These are phyloP conservation scores for Cinclus cinclus DNA, from an alignment of 2,113 vertebrate species.

Conservation along the genomic window DNA sequence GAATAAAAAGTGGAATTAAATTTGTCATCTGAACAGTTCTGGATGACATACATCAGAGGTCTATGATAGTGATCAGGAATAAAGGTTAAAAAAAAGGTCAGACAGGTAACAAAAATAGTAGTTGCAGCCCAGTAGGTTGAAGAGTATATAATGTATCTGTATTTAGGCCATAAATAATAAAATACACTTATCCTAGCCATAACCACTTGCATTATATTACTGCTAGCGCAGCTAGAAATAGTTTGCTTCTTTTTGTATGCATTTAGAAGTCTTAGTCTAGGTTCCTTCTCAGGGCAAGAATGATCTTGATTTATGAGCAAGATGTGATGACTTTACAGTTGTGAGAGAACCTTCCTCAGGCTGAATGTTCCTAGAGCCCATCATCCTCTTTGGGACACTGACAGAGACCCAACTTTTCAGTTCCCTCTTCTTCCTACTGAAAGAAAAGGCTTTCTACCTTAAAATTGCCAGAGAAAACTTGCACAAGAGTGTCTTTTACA, in stretches of 20 bases:
- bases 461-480: not conserved
- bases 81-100: not conserved
- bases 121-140: not conserved
- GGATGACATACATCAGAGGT: not conserved
- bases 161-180: not conserved
- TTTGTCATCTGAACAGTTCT: not conserved
- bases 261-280: not conserved
- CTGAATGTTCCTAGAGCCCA: not conserved
- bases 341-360: not conserved
- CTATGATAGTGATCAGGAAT: not conserved
- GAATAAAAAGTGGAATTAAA: not conserved
- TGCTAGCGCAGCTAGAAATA: not conserved
- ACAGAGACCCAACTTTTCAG: not conserved
- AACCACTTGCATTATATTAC: not conserved
- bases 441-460: not conserved
- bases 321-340: not conserved
- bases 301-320: not conserved
- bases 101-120: not conserved
- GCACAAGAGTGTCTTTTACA: not conserved
- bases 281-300: not conserved
- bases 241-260: not conserved
- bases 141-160: not conserved
- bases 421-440: not conserved
- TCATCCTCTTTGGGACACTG: not conserved
- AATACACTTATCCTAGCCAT: not conserved